Evolutionary conservation across 2,113 vertebrate genomes (phyloP).

Genomic region (Connochaetes taurinus): DNA sequence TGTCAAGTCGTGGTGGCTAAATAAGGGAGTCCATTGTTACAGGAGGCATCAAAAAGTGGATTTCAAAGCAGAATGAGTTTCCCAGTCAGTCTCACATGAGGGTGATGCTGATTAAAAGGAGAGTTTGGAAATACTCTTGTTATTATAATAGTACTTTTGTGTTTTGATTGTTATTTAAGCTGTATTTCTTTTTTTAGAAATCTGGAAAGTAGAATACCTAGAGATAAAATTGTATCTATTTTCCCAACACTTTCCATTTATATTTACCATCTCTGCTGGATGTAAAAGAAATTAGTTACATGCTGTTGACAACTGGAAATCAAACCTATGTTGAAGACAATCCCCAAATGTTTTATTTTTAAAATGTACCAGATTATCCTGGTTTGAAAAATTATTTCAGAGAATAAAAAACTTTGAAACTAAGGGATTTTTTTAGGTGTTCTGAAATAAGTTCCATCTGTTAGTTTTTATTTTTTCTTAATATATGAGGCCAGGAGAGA

Average conservation of each 20-base stretch:
- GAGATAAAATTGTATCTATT: background rate
- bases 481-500: conserved; percentile 15
- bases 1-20: background rate
- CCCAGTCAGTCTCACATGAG: background rate
- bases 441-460: background rate
- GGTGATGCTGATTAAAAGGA: background rate
- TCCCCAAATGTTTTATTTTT: background rate
- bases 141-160: background rate
- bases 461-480: conserved; percentile 26
- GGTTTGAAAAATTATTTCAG: conserved; percentile 40
- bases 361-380: background rate
- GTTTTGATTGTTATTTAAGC: background rate
- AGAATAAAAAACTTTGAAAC: background rate
- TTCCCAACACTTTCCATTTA: background rate
- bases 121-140: background rate
- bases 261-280: background rate
- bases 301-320: background rate
- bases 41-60: conserved; percentile 40
- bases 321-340: background rate
- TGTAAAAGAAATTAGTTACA: background rate
- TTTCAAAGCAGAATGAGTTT: conserved; percentile 64
- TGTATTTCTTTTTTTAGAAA: background rate
- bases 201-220: conserved; percentile 3
- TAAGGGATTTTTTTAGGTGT: background rate
- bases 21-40: conserved; percentile 54